Percentiles rank a stretch among this genome's conserved stretches.
These are phyloP conservation scores for Dermochelys coriacea DNA, from an alignment of 2,797 vertebrate genomes.

Conservation along the genomic window DNA sequence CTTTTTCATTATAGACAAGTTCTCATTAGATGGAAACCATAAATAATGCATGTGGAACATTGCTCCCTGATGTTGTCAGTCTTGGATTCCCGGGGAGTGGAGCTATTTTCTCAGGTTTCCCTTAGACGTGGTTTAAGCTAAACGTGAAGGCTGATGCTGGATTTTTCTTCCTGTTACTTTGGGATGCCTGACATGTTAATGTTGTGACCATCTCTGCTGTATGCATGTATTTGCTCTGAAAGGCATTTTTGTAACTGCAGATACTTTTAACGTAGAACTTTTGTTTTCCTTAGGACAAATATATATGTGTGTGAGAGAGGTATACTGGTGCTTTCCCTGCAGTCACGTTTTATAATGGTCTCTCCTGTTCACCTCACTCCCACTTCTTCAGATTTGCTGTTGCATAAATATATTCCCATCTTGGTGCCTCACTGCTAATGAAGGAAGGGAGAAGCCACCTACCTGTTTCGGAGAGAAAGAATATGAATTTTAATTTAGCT, in stretches of 20 bases:
- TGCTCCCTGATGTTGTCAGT: background rate
- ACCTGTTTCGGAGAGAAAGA: slow-evolving; percentile 21
- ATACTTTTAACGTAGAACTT: background rate
- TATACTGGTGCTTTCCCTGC: background rate
- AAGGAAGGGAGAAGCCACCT: background rate
- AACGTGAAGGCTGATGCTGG: background rate
- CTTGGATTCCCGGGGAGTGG: background rate
- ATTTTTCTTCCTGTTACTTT: background rate
- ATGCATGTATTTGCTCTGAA: background rate
- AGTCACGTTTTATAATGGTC: background rate
- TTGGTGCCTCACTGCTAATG: slow-evolving; percentile 39
- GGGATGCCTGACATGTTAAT: background rate
- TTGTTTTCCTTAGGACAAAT: slow-evolving; percentile 17
- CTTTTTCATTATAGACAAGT: background rate
- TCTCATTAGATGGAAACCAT: background rate
- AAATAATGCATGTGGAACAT: background rate
- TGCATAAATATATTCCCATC: background rate
- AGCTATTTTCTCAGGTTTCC: background rate
- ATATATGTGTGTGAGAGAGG: background rate
- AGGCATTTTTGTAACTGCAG: background rate
- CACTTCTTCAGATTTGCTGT: background rate
- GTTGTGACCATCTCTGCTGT: background rate
- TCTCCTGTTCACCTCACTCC: background rate
- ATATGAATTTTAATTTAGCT: slow-evolving; percentile 50
- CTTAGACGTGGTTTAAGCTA: background rate